Conservation (phyloP, 2,888 invertebrate genomes). For the Chaitophorus viminalis region DNA sequence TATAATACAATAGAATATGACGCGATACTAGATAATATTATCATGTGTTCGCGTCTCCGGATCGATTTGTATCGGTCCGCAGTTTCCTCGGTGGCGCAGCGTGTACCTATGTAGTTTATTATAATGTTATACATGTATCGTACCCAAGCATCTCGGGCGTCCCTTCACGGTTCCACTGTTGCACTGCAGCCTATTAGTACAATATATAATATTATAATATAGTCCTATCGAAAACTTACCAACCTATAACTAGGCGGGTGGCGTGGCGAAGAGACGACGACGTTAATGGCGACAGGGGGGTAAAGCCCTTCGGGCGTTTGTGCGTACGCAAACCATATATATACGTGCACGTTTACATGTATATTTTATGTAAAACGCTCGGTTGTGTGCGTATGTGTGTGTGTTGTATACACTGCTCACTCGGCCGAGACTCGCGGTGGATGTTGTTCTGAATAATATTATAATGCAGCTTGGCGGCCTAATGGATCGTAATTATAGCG, state of each 20-base stretch:
- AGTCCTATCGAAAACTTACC: not conserved
- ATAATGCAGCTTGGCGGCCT: conserved; percentile 24
- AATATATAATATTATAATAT: too few species aligned
- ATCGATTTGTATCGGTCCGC: not conserved
- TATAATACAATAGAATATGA: not conserved
- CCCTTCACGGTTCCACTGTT: not conserved
- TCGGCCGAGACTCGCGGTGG: not conserved
- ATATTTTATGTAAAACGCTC: not conserved
- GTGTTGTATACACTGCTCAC: too few species aligned
- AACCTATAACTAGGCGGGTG: not conserved
- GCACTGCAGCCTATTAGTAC: not conserved
- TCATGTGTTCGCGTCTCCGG: not conserved
- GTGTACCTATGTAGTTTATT: not conserved
- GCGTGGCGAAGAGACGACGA: not conserved
- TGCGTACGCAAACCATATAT: not conserved
- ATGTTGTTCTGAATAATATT: conserved; percentile 44
- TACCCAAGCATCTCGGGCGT: not conserved
- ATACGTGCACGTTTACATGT: not conserved
- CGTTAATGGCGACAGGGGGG: not conserved
- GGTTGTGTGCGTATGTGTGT: too few species aligned
- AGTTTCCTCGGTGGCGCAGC: not conserved
- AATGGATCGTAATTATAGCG: conserved; percentile 55
- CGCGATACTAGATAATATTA: not conserved
- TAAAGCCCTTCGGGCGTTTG: conserved; percentile 1
- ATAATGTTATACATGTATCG: not conserved